phyloP scores from a whole-genome alignment of 2,113 vertebrate genomes.

The Sinocyclocheilus maitianheensis region DNA sequence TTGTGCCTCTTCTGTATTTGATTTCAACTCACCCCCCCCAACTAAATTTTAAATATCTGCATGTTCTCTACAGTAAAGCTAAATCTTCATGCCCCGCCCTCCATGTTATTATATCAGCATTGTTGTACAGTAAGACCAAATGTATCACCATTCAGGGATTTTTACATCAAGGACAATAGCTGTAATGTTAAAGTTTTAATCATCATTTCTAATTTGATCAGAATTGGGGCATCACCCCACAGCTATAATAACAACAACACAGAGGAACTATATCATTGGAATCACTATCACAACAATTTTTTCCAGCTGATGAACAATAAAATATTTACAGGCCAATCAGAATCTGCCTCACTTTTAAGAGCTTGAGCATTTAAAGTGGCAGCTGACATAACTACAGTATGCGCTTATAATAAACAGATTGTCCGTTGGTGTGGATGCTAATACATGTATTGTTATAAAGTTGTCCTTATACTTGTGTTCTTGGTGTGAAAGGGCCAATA shows the following conservation, averaged over 20 bases:
- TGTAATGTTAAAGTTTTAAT: background rate
- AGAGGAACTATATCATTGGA: background rate
- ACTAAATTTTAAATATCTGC: background rate
- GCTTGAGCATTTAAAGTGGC: background rate
- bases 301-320: background rate
- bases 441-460: background rate
- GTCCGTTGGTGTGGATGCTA: background rate
- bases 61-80: background rate
- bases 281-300: background rate
- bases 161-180: background rate
- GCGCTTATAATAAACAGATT: background rate
- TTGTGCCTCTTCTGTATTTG: conserved; percentile 44
- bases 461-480: background rate
- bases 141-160: background rate
- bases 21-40: background rate
- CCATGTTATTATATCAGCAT: background rate
- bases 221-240: background rate
- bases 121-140: background rate
- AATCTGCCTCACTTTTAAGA: background rate
- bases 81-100: background rate
- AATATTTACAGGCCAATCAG: background rate
- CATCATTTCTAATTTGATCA: background rate
- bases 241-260: background rate
- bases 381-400: background rate
- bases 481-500: background rate